Evolutionary conservation across 1,140 invertebrate genomes (phyloP).

Genomic region (Arctopsyche grandis): DNA sequence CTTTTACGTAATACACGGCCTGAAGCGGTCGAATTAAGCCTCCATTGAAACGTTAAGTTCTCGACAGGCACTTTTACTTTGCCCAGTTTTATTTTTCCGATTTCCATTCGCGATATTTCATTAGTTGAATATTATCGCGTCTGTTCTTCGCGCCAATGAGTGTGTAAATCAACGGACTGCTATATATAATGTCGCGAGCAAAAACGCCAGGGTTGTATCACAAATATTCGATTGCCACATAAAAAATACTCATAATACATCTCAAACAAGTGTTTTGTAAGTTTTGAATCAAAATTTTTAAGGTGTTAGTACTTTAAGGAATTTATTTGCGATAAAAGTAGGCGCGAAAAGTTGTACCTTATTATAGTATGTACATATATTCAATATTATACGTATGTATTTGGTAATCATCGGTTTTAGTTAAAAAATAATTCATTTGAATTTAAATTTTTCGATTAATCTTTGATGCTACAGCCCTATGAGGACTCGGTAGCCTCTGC

Average conservation of each 20-base stretch:
- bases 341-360: no score
- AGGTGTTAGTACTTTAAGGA: no score
- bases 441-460: neutral
- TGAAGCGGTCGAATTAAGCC: conserved; percentile 15
- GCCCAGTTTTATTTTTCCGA: neutral
- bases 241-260: no score
- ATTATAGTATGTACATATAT: no score
- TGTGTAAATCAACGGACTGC: conserved; percentile 31
- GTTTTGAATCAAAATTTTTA: no score
- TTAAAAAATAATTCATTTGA: neutral
- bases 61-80: neutral
- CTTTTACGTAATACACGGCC: neutral
- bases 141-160: conserved; percentile 35
- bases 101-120: conserved; percentile 29
- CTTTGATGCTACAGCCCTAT: neutral
- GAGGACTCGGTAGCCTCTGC: conserved; percentile 21
- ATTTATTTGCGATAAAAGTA: no score
- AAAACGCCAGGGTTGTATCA: neutral
- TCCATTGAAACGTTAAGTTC: conserved; percentile 33
- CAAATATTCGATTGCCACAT: neutral
- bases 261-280: no score
- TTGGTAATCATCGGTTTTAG: neutral
- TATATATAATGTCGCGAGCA: neutral
- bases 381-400: neutral
- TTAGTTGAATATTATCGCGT: conserved; percentile 32